Percentiles rank a stretch among this genome's conserved stretches.
Conservation (phyloP, 2,113 vertebrate species). For the Myocastor coypus region DNA sequence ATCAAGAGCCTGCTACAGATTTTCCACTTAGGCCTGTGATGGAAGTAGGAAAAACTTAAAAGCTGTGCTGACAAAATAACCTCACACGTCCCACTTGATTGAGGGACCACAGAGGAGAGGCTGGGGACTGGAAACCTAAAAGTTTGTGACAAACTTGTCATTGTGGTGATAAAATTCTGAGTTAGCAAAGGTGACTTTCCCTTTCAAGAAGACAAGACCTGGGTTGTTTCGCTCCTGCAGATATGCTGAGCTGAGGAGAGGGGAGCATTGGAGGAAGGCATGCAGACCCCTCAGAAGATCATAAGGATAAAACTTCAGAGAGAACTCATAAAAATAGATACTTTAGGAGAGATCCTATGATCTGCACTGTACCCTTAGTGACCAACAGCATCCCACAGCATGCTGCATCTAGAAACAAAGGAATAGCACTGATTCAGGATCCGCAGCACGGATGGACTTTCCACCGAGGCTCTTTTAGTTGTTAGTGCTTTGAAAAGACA, state of each 20-base stretch:
- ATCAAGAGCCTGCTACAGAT: neutral
- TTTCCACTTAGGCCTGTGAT: neutral
- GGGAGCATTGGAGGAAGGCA: neutral
- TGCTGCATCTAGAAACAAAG: neutral
- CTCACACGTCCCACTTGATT: conserved; percentile 20
- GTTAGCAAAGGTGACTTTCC: neutral
- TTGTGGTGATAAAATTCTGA: neutral
- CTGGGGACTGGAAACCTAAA: neutral
- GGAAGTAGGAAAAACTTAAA: conserved; percentile 21
- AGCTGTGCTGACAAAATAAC: neutral
- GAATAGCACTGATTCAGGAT: neutral
- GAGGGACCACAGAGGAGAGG: neutral
- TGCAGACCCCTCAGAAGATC: conserved; percentile 1
- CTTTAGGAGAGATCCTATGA: neutral
- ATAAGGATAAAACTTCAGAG: neutral
- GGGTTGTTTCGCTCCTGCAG: neutral
- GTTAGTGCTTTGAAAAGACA: neutral
- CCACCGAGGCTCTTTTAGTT: neutral
- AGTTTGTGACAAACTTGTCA: neutral
- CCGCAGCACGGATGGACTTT: neutral
- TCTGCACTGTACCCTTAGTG: neutral
- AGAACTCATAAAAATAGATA: neutral
- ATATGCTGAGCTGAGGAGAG: neutral
- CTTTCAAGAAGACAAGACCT: conserved; percentile 6
- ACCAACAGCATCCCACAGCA: neutral